phyloP scores from a whole-genome alignment of 1,140 invertebrate species.

The Pogonognathellus flavescens region DNA sequence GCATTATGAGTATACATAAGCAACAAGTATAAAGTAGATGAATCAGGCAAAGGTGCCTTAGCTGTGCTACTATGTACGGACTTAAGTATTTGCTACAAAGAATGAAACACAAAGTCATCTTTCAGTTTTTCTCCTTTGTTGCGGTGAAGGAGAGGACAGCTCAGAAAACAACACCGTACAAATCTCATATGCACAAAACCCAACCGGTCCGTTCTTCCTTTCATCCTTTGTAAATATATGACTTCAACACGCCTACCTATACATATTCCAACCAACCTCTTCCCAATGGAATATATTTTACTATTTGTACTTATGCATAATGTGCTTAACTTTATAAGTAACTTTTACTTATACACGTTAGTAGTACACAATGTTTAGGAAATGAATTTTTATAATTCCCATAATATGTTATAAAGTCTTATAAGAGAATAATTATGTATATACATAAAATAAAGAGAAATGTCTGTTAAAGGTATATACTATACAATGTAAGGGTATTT shows the following conservation, averaged over 20 bases:
- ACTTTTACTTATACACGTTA: too few relatives aligned
- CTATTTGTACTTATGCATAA: too few relatives aligned
- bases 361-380: neutral
- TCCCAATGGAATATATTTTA: too few relatives aligned
- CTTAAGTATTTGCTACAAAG: neutral
- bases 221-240: neutral
- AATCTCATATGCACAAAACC: neutral
- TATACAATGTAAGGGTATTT: too few relatives aligned
- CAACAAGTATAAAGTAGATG: neutral
- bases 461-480: too few relatives aligned
- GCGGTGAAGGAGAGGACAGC: neutral
- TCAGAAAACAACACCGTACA: neutral
- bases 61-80: neutral
- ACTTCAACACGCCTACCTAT: neutral
- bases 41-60: neutral
- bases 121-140: neutral
- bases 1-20: too few relatives aligned
- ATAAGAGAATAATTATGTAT: too few relatives aligned
- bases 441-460: too few relatives aligned
- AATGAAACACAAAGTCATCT: neutral
- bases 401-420: too few relatives aligned
- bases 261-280: too few relatives aligned
- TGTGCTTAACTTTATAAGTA: too few relatives aligned
- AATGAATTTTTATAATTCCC: neutral
- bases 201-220: neutral